Evolutionary conservation across 2,113 vertebrate genomes (phyloP).

Genomic region (Brachyhypopomus gauderio): DNA sequence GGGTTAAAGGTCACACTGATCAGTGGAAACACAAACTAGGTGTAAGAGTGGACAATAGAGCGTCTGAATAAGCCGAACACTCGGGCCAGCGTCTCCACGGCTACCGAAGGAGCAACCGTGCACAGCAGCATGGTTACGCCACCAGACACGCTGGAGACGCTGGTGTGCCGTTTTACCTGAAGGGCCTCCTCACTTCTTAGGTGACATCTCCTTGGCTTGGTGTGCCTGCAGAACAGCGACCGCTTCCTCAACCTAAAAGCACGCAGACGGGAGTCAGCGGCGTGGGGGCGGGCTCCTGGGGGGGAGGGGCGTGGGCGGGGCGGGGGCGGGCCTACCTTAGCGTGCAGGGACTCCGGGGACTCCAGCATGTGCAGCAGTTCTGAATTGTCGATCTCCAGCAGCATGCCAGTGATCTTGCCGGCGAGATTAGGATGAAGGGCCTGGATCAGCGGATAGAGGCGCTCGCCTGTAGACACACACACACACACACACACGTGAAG

Average conservation of each 20-base stretch:
- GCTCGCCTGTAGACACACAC: constrained; percentile 78
- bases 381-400: constrained; percentile 93
- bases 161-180: constrained; percentile 46
- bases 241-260: constrained; percentile 85
- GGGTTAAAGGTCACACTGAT: neutral
- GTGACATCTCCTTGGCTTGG: constrained; percentile 71
- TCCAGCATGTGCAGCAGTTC: constrained; percentile 94
- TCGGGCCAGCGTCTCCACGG: too few species aligned
- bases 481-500: constrained; percentile 9
- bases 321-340: constrained; percentile 77
- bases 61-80: too few species aligned
- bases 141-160: neutral
- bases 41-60: neutral
- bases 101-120: too few species aligned
- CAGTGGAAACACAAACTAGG: neutral
- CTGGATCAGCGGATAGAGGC: constrained; percentile 86
- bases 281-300: too few species aligned
- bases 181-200: constrained; percentile 64
- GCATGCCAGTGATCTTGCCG: constrained; percentile 95
- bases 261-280: neutral
- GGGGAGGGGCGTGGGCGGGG: neutral
- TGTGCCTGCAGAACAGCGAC: constrained; percentile 90
- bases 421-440: constrained; percentile 78
- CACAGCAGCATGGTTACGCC: too few species aligned
- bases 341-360: constrained; percentile 84